phyloP scores from a whole-genome alignment of 2,797 vertebrate species.

The Dallia pectoralis region DNA sequence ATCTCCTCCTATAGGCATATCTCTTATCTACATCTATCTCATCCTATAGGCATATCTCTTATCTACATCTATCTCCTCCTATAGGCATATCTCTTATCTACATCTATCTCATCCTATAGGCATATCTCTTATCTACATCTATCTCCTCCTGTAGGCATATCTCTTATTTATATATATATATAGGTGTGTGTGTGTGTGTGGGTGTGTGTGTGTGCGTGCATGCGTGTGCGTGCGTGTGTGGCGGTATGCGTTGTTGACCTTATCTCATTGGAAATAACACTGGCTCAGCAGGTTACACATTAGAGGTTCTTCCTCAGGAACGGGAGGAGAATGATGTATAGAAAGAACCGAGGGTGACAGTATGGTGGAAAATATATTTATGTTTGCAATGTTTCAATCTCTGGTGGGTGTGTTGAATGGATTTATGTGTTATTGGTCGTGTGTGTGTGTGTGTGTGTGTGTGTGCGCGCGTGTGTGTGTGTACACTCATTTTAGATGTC shows the following conservation, averaged over 20 bases:
- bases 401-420: background rate
- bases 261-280: background rate
- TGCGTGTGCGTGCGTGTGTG: background rate
- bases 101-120: too few species aligned
- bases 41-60: too few species aligned
- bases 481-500: background rate
- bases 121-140: too few species aligned
- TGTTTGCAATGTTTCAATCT: background rate
- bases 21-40: background rate
- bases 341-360: background rate
- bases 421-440: background rate
- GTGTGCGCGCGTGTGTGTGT: conserved; percentile 10
- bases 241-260: background rate
- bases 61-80: too few species aligned
- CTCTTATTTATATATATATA: background rate
- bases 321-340: background rate
- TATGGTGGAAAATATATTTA: background rate
- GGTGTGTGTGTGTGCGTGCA: background rate
- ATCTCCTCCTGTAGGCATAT: too few species aligned
- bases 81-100: too few species aligned
- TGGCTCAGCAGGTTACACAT: conserved; percentile 8
- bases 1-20: too few species aligned
- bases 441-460: background rate
- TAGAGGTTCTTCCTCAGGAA: background rate
- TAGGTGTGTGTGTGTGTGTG: background rate